Evolutionary conservation across 2,113 vertebrate genomes (phyloP).

Genomic region (Micronycteris hirsuta): DNA sequence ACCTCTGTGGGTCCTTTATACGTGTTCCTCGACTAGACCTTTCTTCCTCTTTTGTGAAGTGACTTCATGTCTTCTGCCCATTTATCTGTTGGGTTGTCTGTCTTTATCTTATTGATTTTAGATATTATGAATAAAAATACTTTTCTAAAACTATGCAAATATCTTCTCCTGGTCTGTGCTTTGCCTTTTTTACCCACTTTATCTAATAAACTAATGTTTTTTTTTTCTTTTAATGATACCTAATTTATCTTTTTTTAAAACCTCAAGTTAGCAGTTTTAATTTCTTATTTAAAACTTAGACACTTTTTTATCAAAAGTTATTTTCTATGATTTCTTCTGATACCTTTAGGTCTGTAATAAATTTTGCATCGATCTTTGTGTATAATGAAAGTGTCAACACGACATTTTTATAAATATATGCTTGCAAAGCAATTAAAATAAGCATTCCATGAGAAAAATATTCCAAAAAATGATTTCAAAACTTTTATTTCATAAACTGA

Average conservation of each 20-base stretch:
- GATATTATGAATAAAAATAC: neutral
- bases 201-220: neutral
- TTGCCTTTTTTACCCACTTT: neutral
- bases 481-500: neutral
- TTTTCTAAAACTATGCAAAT: neutral
- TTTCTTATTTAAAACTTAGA: neutral
- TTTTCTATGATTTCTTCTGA: neutral
- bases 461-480: neutral
- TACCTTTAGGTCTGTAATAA: neutral
- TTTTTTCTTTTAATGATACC: neutral
- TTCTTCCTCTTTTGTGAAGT: neutral
- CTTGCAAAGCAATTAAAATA: neutral
- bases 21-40: too few relatives aligned
- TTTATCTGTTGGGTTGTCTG: neutral
- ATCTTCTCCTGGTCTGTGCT: neutral
- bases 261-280: neutral
- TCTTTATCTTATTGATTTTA: neutral
- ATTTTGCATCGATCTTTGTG: neutral
- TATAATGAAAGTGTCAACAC: neutral
- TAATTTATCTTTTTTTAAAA: neutral
- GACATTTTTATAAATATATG: neutral
- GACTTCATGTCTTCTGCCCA: neutral
- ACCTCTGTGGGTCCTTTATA: too few relatives aligned
- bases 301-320: neutral
- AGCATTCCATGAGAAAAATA: neutral